Percentiles rank a stretch among this genome's conserved stretches.
These are phyloP conservation scores for Dysmachus trigonus DNA, from an alignment of 2,888 invertebrate genomes.

Conservation along the genomic window DNA sequence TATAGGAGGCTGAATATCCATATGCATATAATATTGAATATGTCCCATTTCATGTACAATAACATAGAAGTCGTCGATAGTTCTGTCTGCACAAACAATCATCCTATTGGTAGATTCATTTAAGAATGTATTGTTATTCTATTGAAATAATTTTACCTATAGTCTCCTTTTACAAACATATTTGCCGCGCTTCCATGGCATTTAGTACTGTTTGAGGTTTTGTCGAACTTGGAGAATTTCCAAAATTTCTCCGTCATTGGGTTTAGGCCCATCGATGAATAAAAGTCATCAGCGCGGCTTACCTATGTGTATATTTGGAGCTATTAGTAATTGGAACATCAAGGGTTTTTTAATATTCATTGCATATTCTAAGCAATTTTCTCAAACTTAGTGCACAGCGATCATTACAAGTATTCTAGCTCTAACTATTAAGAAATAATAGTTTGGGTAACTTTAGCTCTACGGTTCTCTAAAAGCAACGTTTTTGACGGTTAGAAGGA, in stretches of 20 bases:
- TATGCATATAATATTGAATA: constrained; percentile 77
- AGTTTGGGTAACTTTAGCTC: too few species aligned
- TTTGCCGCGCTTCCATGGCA: constrained; percentile 81
- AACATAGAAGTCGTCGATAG: constrained; percentile 72
- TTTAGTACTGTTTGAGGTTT: constrained; percentile 59
- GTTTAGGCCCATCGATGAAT: constrained; percentile 71
- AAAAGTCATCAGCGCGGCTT: constrained; percentile 73
- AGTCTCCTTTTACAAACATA: constrained; percentile 73
- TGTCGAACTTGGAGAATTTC: constrained; percentile 68
- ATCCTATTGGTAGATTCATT: constrained; percentile 65
- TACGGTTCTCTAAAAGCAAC: too few species aligned
- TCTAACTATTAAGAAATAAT: too few species aligned
- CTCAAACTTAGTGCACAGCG: too few species aligned
- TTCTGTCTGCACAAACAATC: constrained; percentile 71
- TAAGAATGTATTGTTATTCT: not conserved
- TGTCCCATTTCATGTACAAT: constrained; percentile 81
- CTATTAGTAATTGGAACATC: not conserved
- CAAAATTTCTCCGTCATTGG: constrained; percentile 72
- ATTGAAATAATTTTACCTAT: constrained; percentile 65
- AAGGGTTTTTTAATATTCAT: too few species aligned
- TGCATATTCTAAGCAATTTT: too few species aligned
- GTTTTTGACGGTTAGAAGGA: too few species aligned
- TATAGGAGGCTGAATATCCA: constrained; percentile 70
- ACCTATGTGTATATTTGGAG: constrained; percentile 43
- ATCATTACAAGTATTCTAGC: too few species aligned